These are phyloP conservation scores for Papilio aristodemus DNA, from an alignment of 1,140 invertebrate genomes.

Conservation along the genomic window DNA sequence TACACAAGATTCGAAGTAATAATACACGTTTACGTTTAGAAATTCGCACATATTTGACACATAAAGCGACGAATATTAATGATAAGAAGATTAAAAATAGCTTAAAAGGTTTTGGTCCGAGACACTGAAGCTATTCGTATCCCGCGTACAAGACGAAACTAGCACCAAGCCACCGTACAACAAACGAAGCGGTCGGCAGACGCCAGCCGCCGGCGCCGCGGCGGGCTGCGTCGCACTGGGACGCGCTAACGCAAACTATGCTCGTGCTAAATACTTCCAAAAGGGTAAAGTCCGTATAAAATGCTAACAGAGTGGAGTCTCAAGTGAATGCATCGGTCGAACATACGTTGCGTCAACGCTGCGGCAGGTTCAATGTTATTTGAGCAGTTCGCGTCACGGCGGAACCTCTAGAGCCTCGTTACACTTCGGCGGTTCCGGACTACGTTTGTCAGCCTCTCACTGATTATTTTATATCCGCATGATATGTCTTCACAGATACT, in stretches of 20 bases:
- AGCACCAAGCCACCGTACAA: conserved; percentile 76
- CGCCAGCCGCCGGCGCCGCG: conserved; percentile 41
- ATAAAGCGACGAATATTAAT: conserved; percentile 77
- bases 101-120: conserved; percentile 77
- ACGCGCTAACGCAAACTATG: conserved; percentile 53
- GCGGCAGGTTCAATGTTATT: conserved; percentile 48
- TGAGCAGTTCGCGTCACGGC: conserved; percentile 54
- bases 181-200: conserved; percentile 57
- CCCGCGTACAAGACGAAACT: conserved; percentile 67
- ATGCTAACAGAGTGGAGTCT: conserved; percentile 51
- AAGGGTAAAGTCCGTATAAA: conserved; percentile 73
- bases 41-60: conserved; percentile 80
- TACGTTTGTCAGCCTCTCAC: conserved; percentile 63
- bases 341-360: conserved; percentile 57
- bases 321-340: conserved; percentile 44
- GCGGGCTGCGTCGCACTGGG: conserved; percentile 39
- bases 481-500: conserved; percentile 77
- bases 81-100: conserved; percentile 69
- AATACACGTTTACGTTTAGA: conserved; percentile 71
- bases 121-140: conserved; percentile 73
- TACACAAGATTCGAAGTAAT: conserved; percentile 70
- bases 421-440: conserved; percentile 55
- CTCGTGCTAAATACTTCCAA: conserved; percentile 64
- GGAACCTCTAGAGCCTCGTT: conserved; percentile 50
- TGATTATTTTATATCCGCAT: conserved; percentile 65